phyloP scores from a whole-genome alignment of 2,888 invertebrate species.

The Chirona hameri region DNA sequence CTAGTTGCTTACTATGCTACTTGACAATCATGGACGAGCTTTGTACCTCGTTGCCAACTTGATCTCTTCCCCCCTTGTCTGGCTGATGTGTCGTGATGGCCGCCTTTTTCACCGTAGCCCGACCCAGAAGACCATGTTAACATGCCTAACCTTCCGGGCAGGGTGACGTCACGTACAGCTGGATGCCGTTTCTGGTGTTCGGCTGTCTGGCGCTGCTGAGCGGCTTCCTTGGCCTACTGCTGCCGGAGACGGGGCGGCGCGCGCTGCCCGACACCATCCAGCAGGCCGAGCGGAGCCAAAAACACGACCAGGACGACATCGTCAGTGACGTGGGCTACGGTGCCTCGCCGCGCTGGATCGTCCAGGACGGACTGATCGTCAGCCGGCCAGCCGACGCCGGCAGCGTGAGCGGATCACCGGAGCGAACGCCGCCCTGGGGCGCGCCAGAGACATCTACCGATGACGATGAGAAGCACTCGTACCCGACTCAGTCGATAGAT shows the following conservation, averaged over 20 bases:
- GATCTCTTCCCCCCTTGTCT: too few relatives aligned
- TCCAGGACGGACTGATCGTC: slow-evolving; percentile 35
- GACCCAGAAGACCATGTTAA: too few relatives aligned
- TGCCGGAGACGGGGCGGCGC: slow-evolving; percentile 66
- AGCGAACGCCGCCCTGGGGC: neutral
- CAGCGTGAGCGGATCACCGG: neutral
- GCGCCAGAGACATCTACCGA: neutral
- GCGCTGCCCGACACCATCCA: slow-evolving; percentile 63
- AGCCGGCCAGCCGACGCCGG: slow-evolving; percentile 32
- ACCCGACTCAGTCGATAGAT: neutral
- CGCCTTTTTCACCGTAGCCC: too few relatives aligned
- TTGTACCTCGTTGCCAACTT: too few relatives aligned
- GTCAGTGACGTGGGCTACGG: slow-evolving; percentile 36
- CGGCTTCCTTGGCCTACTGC: slow-evolving; percentile 58
- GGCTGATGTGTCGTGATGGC: too few relatives aligned
- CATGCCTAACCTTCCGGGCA: neutral
- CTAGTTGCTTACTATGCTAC: too few relatives aligned
- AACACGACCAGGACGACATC: slow-evolving; percentile 28
- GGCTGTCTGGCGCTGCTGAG: slow-evolving; percentile 53
- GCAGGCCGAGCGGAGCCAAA: slow-evolving; percentile 56
- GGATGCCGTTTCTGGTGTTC: slow-evolving; percentile 61
- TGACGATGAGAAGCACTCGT: neutral
- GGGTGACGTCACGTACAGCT: neutral
- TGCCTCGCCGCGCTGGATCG: slow-evolving; percentile 37
- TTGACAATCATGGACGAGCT: too few relatives aligned